phyloP scores from a whole-genome alignment of 2,888 invertebrate species.

The Melanophora roralis region DNA sequence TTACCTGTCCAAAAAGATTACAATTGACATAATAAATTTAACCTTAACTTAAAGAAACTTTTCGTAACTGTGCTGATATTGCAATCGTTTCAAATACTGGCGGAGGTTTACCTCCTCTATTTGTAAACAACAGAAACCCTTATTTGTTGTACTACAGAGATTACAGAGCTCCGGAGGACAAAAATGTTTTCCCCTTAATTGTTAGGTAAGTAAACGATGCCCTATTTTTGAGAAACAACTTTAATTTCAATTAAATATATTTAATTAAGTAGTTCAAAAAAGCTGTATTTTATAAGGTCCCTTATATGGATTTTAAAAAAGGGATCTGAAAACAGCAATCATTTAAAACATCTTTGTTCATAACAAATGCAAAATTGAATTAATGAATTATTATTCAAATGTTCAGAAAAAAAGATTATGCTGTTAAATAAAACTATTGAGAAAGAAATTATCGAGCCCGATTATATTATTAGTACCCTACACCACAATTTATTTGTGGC shows the following conservation, averaged over 20 bases:
- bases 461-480: too few species aligned
- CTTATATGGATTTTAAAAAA: too few species aligned
- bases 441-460: too few species aligned
- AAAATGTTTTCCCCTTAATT: constrained; percentile 85
- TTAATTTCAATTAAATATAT: too few species aligned
- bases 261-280: too few species aligned
- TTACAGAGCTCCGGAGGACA: constrained; percentile 80
- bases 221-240: background rate
- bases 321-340: too few species aligned
- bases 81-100: constrained; percentile 88
- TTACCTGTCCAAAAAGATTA: background rate
- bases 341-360: too few species aligned
- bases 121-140: constrained; percentile 84
- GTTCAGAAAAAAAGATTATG: too few species aligned
- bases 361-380: background rate
- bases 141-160: constrained; percentile 88
- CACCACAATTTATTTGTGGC: too few species aligned
- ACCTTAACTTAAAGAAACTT: constrained; percentile 81
- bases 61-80: constrained; percentile 93
- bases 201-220: constrained; percentile 80
- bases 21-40: background rate
- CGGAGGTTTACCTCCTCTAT: constrained; percentile 84
- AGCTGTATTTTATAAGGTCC: too few species aligned
- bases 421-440: too few species aligned
- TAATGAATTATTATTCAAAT: too few species aligned